A percentile compares a stretch with the other conserved stretches of the same genome.
These are phyloP conservation scores for Sminthopsis crassicaudata DNA, from an alignment of 2,113 vertebrate species.

Conservation along the genomic window DNA sequence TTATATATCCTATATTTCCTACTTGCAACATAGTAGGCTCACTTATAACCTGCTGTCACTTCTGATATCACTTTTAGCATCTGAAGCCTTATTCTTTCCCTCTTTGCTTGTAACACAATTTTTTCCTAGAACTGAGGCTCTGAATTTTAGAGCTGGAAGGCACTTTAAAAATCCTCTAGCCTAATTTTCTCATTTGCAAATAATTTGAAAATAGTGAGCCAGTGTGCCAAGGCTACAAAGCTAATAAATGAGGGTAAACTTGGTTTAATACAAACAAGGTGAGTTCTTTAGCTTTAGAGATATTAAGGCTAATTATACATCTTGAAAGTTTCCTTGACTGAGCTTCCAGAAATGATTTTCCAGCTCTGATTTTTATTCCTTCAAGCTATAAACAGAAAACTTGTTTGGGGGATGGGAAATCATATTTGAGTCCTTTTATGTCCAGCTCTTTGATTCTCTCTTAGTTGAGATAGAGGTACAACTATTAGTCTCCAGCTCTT, in stretches of 20 bases:
- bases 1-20: background rate
- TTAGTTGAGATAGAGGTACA: background rate
- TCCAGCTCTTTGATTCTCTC: background rate
- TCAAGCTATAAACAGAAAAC: background rate
- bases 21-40: background rate
- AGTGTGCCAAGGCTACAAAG: background rate
- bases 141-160: background rate
- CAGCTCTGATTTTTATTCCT: background rate
- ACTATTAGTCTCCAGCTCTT: background rate
- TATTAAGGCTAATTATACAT: background rate
- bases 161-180: background rate
- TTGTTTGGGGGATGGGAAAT: background rate
- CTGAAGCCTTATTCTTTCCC: background rate
- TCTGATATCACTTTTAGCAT: background rate
- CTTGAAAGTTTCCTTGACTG: background rate
- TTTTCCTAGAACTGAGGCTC: background rate
- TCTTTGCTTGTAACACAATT: background rate
- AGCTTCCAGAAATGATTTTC: background rate
- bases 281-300: background rate
- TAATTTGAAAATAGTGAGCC: background rate
- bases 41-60: background rate
- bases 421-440: background rate
- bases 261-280: background rate
- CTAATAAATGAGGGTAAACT: background rate
- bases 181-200: background rate